phyloP scores from a whole-genome alignment of 2,113 vertebrate genomes.

The Meriones unguiculatus region DNA sequence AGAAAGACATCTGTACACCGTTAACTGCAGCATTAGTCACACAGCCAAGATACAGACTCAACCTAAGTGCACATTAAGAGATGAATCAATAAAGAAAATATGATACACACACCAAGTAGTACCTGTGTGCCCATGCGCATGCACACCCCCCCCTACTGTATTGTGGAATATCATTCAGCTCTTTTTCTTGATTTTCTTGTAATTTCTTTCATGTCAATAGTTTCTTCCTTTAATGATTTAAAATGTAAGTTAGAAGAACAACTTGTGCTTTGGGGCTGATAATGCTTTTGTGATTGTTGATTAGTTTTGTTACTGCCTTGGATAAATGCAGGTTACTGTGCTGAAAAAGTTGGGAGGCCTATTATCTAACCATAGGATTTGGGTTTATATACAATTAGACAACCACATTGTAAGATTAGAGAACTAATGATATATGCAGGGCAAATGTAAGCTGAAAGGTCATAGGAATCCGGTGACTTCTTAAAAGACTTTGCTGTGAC shows the following conservation, averaged over 20 bases:
- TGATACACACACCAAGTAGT: not conserved
- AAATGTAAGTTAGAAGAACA: not conserved
- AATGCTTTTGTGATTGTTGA: not conserved
- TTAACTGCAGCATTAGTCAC: not conserved
- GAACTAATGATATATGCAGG: not conserved
- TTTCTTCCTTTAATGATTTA: not conserved
- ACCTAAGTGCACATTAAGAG: not conserved
- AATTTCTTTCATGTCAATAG: not conserved
- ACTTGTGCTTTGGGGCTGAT: not conserved
- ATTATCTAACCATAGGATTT: not conserved
- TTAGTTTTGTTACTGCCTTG: slow-evolving; percentile 16
- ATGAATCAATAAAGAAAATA: not conserved
- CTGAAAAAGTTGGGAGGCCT: not conserved
- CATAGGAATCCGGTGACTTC: not conserved
- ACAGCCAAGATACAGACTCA: not conserved
- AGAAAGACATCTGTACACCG: not conserved
- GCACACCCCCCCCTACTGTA: not conserved
- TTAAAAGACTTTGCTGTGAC: slow-evolving; percentile 2
- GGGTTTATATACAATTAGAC: slow-evolving; percentile 33
- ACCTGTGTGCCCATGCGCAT: too few species aligned
- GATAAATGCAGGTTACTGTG: not conserved
- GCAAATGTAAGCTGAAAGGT: not conserved
- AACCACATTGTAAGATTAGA: not conserved
- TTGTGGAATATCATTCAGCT: not conserved
- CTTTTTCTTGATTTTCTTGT: not conserved